phyloP scores from a whole-genome alignment of 2,797 vertebrate species.

The Simalia tracyae region DNA sequence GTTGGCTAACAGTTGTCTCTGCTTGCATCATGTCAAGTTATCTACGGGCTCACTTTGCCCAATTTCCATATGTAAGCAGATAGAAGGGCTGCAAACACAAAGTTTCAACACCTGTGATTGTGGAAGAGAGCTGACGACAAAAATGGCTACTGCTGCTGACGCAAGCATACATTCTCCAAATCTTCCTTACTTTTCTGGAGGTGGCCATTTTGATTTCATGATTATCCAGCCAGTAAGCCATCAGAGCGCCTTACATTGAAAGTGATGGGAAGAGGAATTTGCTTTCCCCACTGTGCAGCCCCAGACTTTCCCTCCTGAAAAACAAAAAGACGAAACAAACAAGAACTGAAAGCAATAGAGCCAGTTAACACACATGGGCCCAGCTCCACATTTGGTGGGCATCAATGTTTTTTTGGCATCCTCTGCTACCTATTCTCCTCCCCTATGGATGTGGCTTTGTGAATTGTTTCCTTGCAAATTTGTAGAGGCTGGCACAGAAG shows the following conservation, averaged over 20 bases:
- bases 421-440: not conserved
- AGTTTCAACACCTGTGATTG: not conserved
- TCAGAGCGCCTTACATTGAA: not conserved
- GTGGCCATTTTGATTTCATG: not conserved
- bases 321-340: not conserved
- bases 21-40: not conserved
- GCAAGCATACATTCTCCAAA: too few species aligned
- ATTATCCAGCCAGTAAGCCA: not conserved
- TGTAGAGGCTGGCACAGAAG: not conserved
- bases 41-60: not conserved
- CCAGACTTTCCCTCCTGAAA: not conserved
- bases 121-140: not conserved
- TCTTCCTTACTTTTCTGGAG: not conserved
- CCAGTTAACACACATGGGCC: not conserved
- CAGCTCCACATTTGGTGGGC: not conserved
- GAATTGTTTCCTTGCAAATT: not conserved
- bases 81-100: not conserved
- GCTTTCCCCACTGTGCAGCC: not conserved
- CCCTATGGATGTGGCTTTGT: not conserved
- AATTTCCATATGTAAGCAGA: not conserved
- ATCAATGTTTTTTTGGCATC: not conserved
- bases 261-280: not conserved
- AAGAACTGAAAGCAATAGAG: not conserved
- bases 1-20: not conserved
- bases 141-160: not conserved